Percentiles rank a stretch among this genome's conserved stretches.
phyloP scores from a whole-genome alignment of 2,797 vertebrate species.

The Alosa sapidissima region DNA sequence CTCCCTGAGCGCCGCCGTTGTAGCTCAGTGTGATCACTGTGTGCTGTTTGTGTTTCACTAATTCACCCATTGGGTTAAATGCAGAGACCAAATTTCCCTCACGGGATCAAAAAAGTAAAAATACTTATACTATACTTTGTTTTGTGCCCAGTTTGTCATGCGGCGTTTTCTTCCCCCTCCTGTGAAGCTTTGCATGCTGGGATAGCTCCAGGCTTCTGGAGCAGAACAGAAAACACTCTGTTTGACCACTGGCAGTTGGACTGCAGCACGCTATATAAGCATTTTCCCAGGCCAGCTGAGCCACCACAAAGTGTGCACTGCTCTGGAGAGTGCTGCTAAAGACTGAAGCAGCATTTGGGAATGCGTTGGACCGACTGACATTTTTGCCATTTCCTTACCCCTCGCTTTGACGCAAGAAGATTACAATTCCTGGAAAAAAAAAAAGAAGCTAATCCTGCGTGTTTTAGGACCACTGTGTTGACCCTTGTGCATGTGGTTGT shows the following conservation, averaged over 20 bases:
- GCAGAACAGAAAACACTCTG: conserved; percentile 17
- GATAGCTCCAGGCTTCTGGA: not conserved
- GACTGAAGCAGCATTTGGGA: not conserved
- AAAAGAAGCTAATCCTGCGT: not conserved
- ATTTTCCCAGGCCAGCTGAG: conserved; percentile 5
- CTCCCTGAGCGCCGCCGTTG: no score
- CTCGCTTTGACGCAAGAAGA: not conserved
- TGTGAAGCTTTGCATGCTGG: not conserved
- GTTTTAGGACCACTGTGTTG: not conserved
- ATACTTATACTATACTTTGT: no score
- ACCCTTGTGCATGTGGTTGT: not conserved
- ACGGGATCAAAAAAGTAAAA: no score
- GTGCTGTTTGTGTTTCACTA: no score
- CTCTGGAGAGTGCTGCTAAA: not conserved
- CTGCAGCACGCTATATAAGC: not conserved
- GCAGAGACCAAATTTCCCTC: no score
- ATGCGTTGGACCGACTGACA: no score
- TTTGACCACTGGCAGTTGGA: not conserved
- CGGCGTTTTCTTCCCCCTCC: not conserved
- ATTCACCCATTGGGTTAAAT: no score
- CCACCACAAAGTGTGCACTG: not conserved
- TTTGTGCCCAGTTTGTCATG: conserved; percentile 6
- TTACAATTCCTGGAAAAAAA: not conserved
- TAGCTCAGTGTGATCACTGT: no score
- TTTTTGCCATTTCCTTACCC: not conserved